These are phyloP conservation scores for Bagarius yarrelli DNA, from an alignment of 2,113 vertebrate species.

Conservation along the genomic window DNA sequence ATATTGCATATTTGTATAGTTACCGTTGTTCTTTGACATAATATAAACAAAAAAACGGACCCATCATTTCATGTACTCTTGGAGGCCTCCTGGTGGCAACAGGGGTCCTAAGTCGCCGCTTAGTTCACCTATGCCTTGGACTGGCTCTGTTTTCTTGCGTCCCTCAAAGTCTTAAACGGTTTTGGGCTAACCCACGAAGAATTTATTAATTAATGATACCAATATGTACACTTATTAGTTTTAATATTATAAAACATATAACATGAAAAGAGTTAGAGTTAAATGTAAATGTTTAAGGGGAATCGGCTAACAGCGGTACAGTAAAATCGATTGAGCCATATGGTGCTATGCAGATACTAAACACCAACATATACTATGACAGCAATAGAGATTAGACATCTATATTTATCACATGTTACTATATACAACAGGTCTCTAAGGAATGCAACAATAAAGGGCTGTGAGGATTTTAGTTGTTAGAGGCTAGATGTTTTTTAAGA, in stretches of 20 bases:
- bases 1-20: too few relatives aligned
- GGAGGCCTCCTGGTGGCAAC: too few relatives aligned
- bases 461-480: conserved; percentile 35
- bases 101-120: too few relatives aligned
- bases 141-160: too few relatives aligned
- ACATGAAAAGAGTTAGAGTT: neutral
- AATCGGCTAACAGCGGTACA: conserved; percentile 8
- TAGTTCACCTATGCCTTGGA: too few relatives aligned
- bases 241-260: neutral
- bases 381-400: conserved; percentile 48
- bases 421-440: conserved; percentile 34
- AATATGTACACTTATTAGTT: neutral
- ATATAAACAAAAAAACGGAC: too few relatives aligned
- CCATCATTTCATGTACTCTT: too few relatives aligned
- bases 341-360: conserved; percentile 55
- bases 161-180: neutral
- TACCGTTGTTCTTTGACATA: too few relatives aligned
- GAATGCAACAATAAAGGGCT: conserved; percentile 48
- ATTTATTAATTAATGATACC: neutral
- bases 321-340: conserved; percentile 43
- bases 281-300: conserved; percentile 17
- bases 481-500: conserved; percentile 5
- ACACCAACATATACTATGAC: conserved; percentile 37
- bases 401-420: conserved; percentile 26
- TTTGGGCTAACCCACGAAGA: neutral